Percentiles rank a stretch among this genome's conserved stretches.
phyloP scores from a whole-genome alignment of 2,113 vertebrate genomes.

The Podilymbus podiceps region DNA sequence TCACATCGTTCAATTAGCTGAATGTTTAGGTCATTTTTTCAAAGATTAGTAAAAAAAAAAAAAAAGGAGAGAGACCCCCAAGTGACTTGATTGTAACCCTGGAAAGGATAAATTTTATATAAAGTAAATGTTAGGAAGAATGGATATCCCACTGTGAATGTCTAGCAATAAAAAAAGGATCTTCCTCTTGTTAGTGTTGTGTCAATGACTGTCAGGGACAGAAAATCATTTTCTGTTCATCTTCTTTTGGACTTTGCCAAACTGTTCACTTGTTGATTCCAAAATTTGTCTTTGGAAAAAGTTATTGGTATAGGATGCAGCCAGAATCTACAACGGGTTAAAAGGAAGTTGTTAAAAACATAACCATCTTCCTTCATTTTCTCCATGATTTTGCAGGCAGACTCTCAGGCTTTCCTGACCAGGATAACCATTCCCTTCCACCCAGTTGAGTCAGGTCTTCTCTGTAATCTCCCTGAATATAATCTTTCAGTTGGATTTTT shows the following conservation, averaged over 20 bases:
- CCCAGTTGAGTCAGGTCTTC: slow-evolving; percentile 5
- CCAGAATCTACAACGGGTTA: neutral
- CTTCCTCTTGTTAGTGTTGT: neutral
- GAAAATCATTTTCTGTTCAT: neutral
- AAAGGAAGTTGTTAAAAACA: neutral
- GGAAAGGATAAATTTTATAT: neutral
- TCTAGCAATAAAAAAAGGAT: neutral
- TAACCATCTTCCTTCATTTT: neutral
- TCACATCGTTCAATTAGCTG: neutral
- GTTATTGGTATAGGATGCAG: neutral
- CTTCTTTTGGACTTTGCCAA: neutral
- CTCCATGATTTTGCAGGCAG: neutral
- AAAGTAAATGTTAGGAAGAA: neutral
- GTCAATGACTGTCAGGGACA: neutral
- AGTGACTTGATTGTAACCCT: neutral
- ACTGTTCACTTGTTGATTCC: neutral
- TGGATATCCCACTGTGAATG: neutral
- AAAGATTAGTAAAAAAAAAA: neutral
- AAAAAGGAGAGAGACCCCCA: neutral
- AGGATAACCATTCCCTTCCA: neutral
- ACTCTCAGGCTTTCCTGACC: neutral
- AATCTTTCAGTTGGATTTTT: slow-evolving; percentile 58
- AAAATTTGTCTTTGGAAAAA: neutral
- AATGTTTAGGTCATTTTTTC: neutral
- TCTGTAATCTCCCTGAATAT: slow-evolving; percentile 21